These are phyloP conservation scores for Zaprionus tsacasi DNA, from an alignment of 1,140 invertebrate genomes.

Conservation along the genomic window DNA sequence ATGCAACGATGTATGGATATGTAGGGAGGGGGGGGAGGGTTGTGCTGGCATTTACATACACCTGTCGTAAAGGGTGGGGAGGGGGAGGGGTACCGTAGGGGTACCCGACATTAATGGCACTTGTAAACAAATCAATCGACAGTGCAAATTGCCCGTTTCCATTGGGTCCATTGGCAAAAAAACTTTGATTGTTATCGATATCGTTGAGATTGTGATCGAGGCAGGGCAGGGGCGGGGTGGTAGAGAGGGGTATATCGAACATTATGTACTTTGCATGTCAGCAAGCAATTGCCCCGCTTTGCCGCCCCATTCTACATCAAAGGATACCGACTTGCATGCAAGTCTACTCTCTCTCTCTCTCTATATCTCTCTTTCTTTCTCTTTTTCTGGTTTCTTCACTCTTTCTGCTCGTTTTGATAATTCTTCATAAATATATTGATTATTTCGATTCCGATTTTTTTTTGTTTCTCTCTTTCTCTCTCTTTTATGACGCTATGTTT, in stretches of 20 bases:
- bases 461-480: conserved; percentile 4
- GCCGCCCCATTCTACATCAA: conserved; percentile 64
- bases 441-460: conserved; percentile 58
- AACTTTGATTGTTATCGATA: conserved; percentile 67
- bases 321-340: conserved; percentile 45
- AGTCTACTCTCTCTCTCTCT: not conserved
- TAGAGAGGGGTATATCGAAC: conserved; percentile 27
- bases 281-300: conserved; percentile 69
- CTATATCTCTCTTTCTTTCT: not conserved
- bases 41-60: conserved; percentile 64
- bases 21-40: conserved; percentile 2
- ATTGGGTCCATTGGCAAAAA: conserved; percentile 40
- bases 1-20: conserved; percentile 53
- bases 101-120: conserved; percentile 68
- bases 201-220: conserved; percentile 17
- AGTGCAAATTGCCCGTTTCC: conserved; percentile 74
- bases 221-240: not conserved
- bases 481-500: not conserved
- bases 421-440: conserved; percentile 58
- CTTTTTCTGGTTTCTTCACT: not conserved
- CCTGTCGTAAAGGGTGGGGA: conserved; percentile 17
- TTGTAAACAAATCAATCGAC: conserved; percentile 80
- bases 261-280: conserved; percentile 83
- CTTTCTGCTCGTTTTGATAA: conserved; percentile 48
- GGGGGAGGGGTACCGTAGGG: not conserved